Evolutionary conservation across 2,113 vertebrate genomes (phyloP), one percentile per base, ranked within the genome.

Genomic region (Potamarius usumacintae): DNA sequence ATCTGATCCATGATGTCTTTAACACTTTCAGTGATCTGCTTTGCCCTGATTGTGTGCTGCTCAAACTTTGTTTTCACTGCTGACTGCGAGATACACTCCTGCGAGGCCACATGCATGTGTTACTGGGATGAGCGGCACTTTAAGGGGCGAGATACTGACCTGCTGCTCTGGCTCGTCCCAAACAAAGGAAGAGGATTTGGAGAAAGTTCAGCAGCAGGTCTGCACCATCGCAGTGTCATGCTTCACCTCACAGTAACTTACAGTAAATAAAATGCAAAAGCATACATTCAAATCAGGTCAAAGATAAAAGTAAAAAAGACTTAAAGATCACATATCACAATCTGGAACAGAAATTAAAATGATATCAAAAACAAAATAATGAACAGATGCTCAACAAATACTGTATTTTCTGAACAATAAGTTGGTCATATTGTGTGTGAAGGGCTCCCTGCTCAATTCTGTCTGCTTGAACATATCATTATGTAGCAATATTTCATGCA

Each of bases 71-170:
- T 99, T 98, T 98, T 99, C 98, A 99, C 98, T 96, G 98, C 98
- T 99, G 98, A 99, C 96, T 99, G 97, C 97, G 98, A 99, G 98
- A 99, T 99, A 99, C 98, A 99, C 97, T 99, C 98, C 98, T 99
- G 96, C 97, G 97, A 98, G 98, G 97, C 96, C 97, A 42, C 77
- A 62, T 67, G 34, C 34, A 89, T 69, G 34, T 27, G 80, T 96
- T 95, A 95, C 95, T 89, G 88, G 79, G 78, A 88, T 78, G 91
- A 92, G 58, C 89, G 89, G 94, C 88, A 93, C 92, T 89, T 89
- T 65, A 95, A 91, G 84, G 87, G 92, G 84, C 93, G 92, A 96
- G 50, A 90, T 87, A 91, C 93, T 90, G 95, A 93, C 91, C 95
- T 95, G 95, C 96, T 96, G 91, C 95, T 92, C 55, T 77, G 92